These are phyloP conservation scores for Micoletzkya japonica DNA, from an alignment of 2,888 invertebrate species.

Conservation along the genomic window DNA sequence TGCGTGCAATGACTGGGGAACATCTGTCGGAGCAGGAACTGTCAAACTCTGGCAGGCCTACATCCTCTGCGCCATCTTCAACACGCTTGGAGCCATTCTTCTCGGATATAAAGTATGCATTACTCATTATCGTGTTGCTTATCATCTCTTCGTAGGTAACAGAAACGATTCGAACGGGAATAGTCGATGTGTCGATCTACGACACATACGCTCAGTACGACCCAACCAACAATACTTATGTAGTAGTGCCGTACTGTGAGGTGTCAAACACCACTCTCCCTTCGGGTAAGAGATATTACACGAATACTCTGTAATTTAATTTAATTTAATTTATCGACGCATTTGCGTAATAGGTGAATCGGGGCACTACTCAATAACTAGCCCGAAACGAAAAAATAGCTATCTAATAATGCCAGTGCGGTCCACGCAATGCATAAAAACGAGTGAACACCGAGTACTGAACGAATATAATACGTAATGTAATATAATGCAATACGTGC, in stretches of 20 bases:
- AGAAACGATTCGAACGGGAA: slow-evolving; percentile 96
- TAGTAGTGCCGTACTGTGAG: slow-evolving; percentile 33
- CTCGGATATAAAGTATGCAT: slow-evolving; percentile 70
- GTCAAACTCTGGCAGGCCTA: slow-evolving; percentile 74
- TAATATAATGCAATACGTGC: too few species aligned
- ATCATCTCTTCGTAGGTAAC: slow-evolving; percentile 76
- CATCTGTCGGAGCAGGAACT: slow-evolving; percentile 49
- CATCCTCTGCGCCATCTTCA: slow-evolving; percentile 90
- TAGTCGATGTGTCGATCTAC: slow-evolving; percentile 85
- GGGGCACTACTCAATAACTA: too few species aligned
- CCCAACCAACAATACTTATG: slow-evolving; percentile 36
- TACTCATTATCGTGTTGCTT: background rate
- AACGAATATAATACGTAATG: too few species aligned
- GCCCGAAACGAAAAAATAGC: too few species aligned
- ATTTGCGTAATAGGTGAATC: too few species aligned
- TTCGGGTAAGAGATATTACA: too few species aligned
- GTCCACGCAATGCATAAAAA: too few species aligned
- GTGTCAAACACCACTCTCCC: background rate
- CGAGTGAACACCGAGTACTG: too few species aligned
- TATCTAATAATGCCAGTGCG: too few species aligned
- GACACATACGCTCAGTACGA: slow-evolving; percentile 67
- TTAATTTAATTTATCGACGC: too few species aligned
- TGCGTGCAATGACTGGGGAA: slow-evolving; percentile 52
- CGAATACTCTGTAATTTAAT: too few species aligned
- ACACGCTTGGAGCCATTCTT: slow-evolving; percentile 89